These are phyloP conservation scores for Halcyon leucocephala DNA, from an alignment of 2,797 vertebrate species.

Conservation along the genomic window DNA sequence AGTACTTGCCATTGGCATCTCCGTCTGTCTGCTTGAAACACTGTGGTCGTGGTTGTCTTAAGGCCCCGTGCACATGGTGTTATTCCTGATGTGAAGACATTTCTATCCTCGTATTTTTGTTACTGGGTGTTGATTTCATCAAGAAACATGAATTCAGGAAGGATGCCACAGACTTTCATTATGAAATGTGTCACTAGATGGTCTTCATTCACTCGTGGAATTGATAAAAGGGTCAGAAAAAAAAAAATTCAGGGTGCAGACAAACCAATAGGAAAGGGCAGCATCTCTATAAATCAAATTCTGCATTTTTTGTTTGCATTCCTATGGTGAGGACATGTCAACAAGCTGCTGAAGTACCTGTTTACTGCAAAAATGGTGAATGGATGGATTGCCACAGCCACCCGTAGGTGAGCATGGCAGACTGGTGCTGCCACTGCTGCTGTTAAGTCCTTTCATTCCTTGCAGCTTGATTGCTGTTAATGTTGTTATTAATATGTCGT, in stretches of 20 bases:
- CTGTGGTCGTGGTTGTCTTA: background rate
- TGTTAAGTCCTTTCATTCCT: background rate
- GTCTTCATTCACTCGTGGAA: background rate
- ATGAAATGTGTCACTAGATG: background rate
- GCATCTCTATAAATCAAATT: background rate
- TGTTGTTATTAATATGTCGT: background rate
- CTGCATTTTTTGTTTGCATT: background rate
- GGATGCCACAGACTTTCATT: background rate
- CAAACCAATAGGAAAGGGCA: background rate
- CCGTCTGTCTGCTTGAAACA: background rate
- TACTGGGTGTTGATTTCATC: background rate
- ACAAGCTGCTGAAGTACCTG: background rate
- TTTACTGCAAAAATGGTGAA: background rate
- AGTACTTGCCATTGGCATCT: background rate
- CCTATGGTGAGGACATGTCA: background rate
- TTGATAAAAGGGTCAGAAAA: background rate
- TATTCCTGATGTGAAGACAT: background rate
- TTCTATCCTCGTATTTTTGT: background rate
- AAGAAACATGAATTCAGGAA: background rate
- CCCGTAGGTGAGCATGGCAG: accelerated
- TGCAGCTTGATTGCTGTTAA: background rate
- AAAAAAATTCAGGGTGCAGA: background rate
- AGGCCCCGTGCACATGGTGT: accelerated
- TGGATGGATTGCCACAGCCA: background rate
- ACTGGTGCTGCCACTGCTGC: background rate